phyloP scores from a whole-genome alignment of 2,797 vertebrate genomes.

The Syngnathus rostellatus region DNA sequence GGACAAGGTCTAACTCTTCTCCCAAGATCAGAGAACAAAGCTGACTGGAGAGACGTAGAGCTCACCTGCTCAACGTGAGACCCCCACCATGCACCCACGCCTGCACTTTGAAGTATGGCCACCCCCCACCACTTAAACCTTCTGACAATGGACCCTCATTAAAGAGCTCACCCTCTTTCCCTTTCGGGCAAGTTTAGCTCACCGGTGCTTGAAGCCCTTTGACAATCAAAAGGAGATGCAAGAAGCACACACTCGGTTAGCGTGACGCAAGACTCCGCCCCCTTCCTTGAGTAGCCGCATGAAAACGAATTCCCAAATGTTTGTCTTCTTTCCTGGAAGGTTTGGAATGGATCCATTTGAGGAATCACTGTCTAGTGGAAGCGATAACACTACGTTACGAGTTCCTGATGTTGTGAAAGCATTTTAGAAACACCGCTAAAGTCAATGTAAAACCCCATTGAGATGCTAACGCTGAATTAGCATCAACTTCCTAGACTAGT shows the following conservation, averaged over 20 bases:
- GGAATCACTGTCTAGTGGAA: not conserved
- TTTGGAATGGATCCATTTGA: not conserved
- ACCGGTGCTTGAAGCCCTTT: constrained; percentile 34
- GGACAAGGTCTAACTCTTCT: no score
- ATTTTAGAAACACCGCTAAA: no score
- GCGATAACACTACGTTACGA: not conserved
- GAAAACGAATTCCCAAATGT: not conserved
- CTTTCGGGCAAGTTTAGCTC: constrained; percentile 16
- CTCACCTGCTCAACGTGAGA: constrained; percentile 5
- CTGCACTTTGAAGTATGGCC: constrained; percentile 12
- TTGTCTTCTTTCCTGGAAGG: not conserved
- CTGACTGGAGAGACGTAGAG: not conserved
- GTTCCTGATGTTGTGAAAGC: no score
- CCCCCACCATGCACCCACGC: not conserved
- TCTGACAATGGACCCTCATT: constrained; percentile 45
- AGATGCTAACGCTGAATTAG: no score
- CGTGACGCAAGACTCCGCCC: no score
- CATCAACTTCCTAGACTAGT: no score
- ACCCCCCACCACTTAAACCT: constrained; percentile 38
- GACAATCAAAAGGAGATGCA: not conserved
- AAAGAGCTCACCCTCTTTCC: constrained; percentile 20
- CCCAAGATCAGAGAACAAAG: not conserved
- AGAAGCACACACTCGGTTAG: not conserved
- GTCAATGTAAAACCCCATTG: no score
- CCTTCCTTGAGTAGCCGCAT: not conserved